phyloP scores from a whole-genome alignment of 2,797 vertebrate species.

The Sebastes taczanowskii region DNA sequence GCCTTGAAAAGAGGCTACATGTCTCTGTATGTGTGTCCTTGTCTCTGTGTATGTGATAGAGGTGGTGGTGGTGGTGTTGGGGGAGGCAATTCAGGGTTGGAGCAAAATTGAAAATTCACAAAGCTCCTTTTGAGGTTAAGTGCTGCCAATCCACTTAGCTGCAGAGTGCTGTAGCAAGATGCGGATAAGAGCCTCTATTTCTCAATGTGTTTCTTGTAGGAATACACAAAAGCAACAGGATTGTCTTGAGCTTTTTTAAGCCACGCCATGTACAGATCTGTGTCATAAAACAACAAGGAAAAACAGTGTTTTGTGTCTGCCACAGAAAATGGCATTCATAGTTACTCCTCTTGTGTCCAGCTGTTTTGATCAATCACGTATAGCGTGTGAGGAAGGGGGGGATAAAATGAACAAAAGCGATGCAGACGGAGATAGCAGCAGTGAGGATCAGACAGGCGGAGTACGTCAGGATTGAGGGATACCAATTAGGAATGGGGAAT shows the following conservation, averaged over 20 bases:
- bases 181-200: constrained; percentile 9
- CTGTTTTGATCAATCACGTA: constrained; percentile 47
- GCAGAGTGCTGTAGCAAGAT: constrained; percentile 44
- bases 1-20: constrained; percentile 66
- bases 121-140: constrained; percentile 76
- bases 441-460: constrained; percentile 45
- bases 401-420: constrained; percentile 22
- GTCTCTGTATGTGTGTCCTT: constrained; percentile 47
- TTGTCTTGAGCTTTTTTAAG: neutral
- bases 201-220: constrained; percentile 13
- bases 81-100: constrained; percentile 36
- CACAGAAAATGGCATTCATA: neutral
- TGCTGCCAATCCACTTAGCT: constrained; percentile 75
- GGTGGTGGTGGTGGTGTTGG: neutral
- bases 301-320: neutral
- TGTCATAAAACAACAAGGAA: constrained; percentile 11
- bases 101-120: constrained; percentile 71
- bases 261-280: neutral
- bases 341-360: constrained; percentile 20
- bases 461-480: constrained; percentile 58
- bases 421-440: constrained; percentile 26
- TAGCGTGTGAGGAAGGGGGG: neutral
- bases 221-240: neutral
- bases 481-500: constrained; percentile 69
- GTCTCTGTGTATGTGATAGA: constrained; percentile 26